These are phyloP conservation scores for Petrophora chlorosata DNA, from an alignment of 2,888 invertebrate species.

Conservation along the genomic window DNA sequence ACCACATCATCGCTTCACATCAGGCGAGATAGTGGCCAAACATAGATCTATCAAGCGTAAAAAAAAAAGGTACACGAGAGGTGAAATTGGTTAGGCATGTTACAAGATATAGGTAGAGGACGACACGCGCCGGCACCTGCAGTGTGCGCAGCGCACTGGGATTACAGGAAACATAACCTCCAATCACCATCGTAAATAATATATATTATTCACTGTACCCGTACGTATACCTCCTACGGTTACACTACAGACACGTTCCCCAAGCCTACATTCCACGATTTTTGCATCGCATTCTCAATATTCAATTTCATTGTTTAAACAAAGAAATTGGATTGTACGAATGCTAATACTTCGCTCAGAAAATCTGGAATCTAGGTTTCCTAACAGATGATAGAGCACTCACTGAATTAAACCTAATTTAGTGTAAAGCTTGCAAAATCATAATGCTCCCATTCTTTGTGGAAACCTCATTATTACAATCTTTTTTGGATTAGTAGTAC, in stretches of 20 bases:
- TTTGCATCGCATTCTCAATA: conserved; percentile 65
- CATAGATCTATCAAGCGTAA: too few species aligned
- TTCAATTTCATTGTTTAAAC: conserved; percentile 73
- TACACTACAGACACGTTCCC: not conserved
- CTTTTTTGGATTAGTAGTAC: not conserved
- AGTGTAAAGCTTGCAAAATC: not conserved
- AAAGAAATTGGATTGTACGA: conserved; percentile 67
- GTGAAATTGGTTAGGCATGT: conserved; percentile 1
- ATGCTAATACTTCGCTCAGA: conserved; percentile 48
- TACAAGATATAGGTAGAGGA: conserved; percentile 21
- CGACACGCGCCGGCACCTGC: conserved; percentile 52
- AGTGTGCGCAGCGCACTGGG: conserved; percentile 68
- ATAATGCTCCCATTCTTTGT: not conserved
- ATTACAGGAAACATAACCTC: conserved; percentile 57
- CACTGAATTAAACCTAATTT: conserved; percentile 23
- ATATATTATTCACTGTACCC: conserved; percentile 58
- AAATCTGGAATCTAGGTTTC: conserved; percentile 44
- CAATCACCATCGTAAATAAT: conserved; percentile 72
- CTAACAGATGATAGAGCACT: conserved; percentile 38
- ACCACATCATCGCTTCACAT: too few species aligned
- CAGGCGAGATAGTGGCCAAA: too few species aligned
- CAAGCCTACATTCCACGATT: conserved; percentile 53
- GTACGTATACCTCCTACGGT: conserved; percentile 23
- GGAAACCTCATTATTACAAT: conserved; percentile 1
- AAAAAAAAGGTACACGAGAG: not conserved